Evolutionary conservation across 2,113 vertebrate species (phyloP), one percentile per base, ranked within the genome.

Genomic region (Istiophorus platypterus): DNA sequence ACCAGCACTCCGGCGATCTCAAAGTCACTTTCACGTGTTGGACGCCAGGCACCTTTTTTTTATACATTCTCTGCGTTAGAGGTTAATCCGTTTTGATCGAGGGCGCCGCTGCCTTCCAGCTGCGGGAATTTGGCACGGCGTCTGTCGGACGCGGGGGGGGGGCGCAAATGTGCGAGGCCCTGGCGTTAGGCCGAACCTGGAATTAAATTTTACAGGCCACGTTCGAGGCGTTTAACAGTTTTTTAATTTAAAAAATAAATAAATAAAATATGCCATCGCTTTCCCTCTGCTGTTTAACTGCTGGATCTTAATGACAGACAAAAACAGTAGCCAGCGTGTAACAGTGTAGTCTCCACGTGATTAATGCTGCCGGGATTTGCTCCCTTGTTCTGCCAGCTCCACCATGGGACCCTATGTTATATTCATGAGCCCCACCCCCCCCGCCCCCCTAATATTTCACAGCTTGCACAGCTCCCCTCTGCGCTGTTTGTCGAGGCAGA

Each of bases 201-300:
- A 91, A 84, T 90, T 72, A 72, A 26, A 78, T 86, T 88, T 90
- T 82, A 91, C 81, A 67, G 82, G 61, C 69, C 62, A 58, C 72
- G 86, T 87, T 86, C 86, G 86, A 89, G 82, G 84, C 86, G 90
- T 84, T 90, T 34, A 76, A 37, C 72, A 68, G 56, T 76, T 86
- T 66, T 84, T 54, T 34, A 6, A 34, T 34, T 34, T 34, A 34
- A 34, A 34, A 34, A 34, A 34, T 34, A 34, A 34, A 58, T 64
- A 59, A 37, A 74, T 54, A 79, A 71, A 72, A 3, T 29, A 54
- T 17, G 10, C n/a, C 29, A 37, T 72, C 2, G 1, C 52, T 64
- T 89, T 87, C 69, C 47, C 76, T 57, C 8, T 5, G 62, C 72
- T 59, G 59, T 76, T 84, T 26, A 54, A 73, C n/a, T 22, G 45